phyloP scores from a whole-genome alignment of 1,140 invertebrate species.

The Maniola jurtina region DNA sequence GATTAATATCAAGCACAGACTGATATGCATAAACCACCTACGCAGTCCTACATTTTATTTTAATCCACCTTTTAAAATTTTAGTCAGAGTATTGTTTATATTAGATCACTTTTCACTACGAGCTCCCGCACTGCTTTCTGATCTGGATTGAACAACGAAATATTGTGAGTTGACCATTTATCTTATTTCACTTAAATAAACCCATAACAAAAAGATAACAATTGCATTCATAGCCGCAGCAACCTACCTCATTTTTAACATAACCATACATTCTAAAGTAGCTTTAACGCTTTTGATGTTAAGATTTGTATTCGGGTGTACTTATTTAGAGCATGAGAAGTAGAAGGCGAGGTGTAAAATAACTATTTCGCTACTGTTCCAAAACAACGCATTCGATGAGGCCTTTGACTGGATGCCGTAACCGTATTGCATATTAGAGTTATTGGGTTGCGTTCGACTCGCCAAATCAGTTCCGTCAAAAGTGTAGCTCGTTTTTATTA shows the following conservation, averaged over 20 bases:
- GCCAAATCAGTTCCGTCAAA: conserved; percentile 30
- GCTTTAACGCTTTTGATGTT: conserved; percentile 37
- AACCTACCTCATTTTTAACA: conserved; percentile 32
- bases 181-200: conserved; percentile 77
- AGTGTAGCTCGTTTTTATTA: conserved; percentile 18
- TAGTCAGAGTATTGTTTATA: not conserved
- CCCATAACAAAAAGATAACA: conserved; percentile 71
- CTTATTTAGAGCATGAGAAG: conserved; percentile 19
- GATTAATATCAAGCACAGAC: conserved; percentile 13
- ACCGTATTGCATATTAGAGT: conserved; percentile 40
- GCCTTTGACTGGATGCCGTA: conserved; percentile 55
- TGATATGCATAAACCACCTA: too few relatives aligned
- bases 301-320: conserved; percentile 35
- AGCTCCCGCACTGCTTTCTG: conserved; percentile 40
- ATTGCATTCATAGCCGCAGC: conserved; percentile 45
- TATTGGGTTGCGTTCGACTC: conserved; percentile 32
- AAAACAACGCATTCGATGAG: conserved; percentile 58
- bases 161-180: conserved; percentile 72
- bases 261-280: conserved; percentile 30
- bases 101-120: conserved; percentile 15
- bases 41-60: too few relatives aligned
- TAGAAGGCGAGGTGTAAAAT: conserved; percentile 52
- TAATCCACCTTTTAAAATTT: too few relatives aligned
- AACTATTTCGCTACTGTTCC: conserved; percentile 63
- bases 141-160: conserved; percentile 58